Conservation (phyloP, 2,113 vertebrate species). For the Neofelis nebulosa region DNA sequence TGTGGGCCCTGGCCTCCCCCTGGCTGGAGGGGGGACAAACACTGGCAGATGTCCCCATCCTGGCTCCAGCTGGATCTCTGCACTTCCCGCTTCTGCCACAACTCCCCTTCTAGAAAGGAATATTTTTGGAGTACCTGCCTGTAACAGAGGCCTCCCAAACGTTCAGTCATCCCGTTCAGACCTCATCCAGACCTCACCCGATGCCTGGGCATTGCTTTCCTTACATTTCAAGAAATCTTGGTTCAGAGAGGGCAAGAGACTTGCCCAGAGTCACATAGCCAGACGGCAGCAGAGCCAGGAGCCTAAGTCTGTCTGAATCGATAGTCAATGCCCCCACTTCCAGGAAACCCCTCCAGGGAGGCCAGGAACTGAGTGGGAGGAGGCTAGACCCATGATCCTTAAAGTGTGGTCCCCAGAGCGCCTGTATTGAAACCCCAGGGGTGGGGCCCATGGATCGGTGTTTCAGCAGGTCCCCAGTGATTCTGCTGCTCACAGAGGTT, state of each 20-base stretch:
- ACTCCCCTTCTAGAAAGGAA: neutral
- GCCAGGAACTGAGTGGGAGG: neutral
- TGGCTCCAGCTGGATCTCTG: neutral
- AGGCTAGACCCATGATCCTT: neutral
- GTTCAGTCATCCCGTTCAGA: neutral
- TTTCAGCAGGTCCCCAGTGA: neutral
- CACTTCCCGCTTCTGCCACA: no score
- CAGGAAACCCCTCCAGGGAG: neutral
- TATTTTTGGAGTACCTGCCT: neutral
- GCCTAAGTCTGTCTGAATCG: neutral
- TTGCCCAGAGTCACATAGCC: neutral
- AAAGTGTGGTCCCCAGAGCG: neutral
- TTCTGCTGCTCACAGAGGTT: neutral
- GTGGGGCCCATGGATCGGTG: neutral
- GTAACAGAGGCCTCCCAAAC: neutral
- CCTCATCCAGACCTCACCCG: neutral
- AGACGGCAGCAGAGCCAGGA: neutral
- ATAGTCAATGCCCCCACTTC: neutral
- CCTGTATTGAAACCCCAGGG: neutral
- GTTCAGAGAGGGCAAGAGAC: neutral
- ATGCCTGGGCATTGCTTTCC: neutral
- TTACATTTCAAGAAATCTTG: neutral
- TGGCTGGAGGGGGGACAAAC: neutral
- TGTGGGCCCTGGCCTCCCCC: neutral
- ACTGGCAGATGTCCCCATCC: neutral